A percentile compares a stretch with the other conserved stretches of the same genome.
Conservation (phyloP, 1,140 invertebrate genomes). For the Drosophila truncata region DNA sequence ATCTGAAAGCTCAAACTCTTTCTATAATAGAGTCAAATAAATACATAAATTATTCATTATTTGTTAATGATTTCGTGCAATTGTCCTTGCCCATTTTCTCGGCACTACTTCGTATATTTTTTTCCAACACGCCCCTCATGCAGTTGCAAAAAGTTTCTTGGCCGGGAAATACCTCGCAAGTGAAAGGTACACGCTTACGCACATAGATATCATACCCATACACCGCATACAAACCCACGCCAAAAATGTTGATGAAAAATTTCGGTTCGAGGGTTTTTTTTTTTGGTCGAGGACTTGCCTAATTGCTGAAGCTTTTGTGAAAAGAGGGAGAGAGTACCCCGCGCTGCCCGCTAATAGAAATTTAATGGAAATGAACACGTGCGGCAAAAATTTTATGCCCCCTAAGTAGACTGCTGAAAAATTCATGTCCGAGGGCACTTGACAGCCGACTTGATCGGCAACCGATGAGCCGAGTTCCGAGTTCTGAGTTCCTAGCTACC, state of each 20-base stretch:
- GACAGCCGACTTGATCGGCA: conserved; percentile 55
- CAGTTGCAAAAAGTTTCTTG: conserved; percentile 45
- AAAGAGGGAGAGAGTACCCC: not conserved
- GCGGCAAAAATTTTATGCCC: conserved; percentile 51
- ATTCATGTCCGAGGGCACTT: conserved; percentile 51
- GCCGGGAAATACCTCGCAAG: conserved; percentile 53
- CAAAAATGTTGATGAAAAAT: conserved; percentile 44
- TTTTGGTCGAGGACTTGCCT: conserved; percentile 40
- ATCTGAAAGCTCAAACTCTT: not conserved
- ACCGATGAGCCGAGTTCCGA: conserved; percentile 47
- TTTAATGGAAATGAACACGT: conserved; percentile 76
- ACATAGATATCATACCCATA: conserved; percentile 19
- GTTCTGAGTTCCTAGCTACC: not conserved
- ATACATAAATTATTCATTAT: not conserved
- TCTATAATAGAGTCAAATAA: not conserved
- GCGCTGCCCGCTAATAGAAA: conserved; percentile 62
- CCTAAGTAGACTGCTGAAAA: conserved; percentile 54
- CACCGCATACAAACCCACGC: conserved; percentile 16
- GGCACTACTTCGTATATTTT: conserved; percentile 49
- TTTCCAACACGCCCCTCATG: not conserved
- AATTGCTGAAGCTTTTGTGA: conserved; percentile 57
- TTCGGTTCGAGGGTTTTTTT: conserved; percentile 19
- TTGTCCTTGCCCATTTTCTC: conserved; percentile 12
- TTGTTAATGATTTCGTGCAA: conserved; percentile 43
- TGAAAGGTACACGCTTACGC: conserved; percentile 49